Conservation (phyloP, 2,113 vertebrate species). For the Pelecanoides urinatrix region DNA sequence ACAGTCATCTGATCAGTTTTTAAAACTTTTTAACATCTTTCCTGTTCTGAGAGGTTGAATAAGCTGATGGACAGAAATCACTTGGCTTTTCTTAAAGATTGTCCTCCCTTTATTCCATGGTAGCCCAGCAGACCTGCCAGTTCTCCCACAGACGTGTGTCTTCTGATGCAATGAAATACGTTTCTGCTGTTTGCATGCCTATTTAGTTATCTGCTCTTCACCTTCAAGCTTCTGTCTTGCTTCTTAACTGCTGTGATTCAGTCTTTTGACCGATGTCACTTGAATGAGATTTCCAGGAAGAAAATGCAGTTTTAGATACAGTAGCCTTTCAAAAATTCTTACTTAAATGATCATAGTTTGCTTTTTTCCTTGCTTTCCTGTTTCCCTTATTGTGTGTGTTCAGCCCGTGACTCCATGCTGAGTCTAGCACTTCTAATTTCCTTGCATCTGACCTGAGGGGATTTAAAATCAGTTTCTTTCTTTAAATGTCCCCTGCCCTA, state of each 20-base stretch:
- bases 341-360: not conserved
- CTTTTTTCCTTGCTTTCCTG: not conserved
- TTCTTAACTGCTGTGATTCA: not conserved
- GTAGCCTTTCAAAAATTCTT: not conserved
- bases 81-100: not conserved
- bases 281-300: not conserved
- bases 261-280: not conserved
- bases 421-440: not conserved
- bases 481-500: not conserved
- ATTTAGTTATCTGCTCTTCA: not conserved
- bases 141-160: not conserved
- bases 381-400: not conserved
- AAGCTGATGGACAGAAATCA: not conserved
- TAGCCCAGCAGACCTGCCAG: conserved; percentile 9
- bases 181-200: not conserved
- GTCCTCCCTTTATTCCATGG: not conserved
- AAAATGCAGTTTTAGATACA: not conserved
- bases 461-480: not conserved
- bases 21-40: not conserved
- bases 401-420: not conserved
- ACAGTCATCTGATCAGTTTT: not conserved
- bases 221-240: not conserved
- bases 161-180: not conserved
- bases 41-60: not conserved
- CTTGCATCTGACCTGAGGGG: not conserved